Conservation (phyloP, 1,140 invertebrate genomes). For the Drosophila kurseongensis region DNA sequence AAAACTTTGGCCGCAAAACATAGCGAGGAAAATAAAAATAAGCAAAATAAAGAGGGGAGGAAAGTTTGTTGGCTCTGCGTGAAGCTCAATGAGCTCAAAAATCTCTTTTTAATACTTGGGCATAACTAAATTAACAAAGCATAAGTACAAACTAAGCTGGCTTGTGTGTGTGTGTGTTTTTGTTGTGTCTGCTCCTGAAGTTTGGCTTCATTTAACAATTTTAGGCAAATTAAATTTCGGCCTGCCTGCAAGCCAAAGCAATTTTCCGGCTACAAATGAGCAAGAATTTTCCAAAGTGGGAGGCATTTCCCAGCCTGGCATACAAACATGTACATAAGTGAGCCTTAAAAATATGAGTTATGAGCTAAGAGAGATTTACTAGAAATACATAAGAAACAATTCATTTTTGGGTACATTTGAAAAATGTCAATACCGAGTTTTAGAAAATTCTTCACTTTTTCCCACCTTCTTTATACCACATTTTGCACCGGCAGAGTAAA, state of each 20-base stretch:
- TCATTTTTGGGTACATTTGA: too few species aligned
- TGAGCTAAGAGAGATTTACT: not conserved
- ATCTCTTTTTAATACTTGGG: constrained; percentile 79
- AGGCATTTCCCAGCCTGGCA: not conserved
- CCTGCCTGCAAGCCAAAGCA: constrained; percentile 43
- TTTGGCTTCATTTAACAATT: constrained; percentile 60
- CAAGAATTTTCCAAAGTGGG: not conserved
- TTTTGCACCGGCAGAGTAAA: constrained; percentile 13
- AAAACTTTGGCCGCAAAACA: constrained; percentile 9
- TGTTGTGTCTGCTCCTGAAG: constrained; percentile 17
- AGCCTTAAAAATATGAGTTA: not conserved
- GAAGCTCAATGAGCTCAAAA: constrained; percentile 74
- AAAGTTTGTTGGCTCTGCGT: constrained; percentile 58
- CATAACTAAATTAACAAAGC: constrained; percentile 76
- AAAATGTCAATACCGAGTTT: too few species aligned
- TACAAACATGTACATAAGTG: constrained; percentile 3
- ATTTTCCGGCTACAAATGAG: constrained; percentile 25
- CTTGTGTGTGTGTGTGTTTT: constrained; percentile 17
- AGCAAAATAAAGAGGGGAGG: constrained; percentile 19
- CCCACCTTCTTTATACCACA: not conserved
- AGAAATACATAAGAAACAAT: not conserved
- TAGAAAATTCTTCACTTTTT: not conserved
- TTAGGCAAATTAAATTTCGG: constrained; percentile 62
- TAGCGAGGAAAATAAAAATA: not conserved
- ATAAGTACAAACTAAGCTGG: constrained; percentile 46